Evolutionary conservation across 2,888 invertebrate species (phyloP).

Genomic region (Esperia sulphurella): DNA sequence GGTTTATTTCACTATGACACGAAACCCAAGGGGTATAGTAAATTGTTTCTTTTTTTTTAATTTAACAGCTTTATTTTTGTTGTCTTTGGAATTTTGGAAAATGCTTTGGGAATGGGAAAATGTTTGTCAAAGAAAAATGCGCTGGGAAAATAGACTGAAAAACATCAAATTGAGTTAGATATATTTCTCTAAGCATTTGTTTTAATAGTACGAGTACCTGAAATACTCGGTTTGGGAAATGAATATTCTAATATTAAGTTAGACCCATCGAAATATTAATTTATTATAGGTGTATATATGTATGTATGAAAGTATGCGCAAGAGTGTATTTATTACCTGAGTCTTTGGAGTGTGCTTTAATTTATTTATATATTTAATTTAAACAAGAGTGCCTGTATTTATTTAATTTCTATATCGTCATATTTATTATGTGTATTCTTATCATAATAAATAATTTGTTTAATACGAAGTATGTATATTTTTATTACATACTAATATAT

Average conservation of each 20-base stretch:
- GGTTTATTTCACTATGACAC: too few species aligned
- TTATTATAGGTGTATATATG: slow-evolving; percentile 28
- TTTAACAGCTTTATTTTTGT: too few species aligned
- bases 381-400: slow-evolving; percentile 12
- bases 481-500: slow-evolving; percentile 12
- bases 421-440: background rate
- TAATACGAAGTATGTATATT: slow-evolving; percentile 8
- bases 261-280: slow-evolving; percentile 9
- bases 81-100: too few species aligned
- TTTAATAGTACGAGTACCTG: slow-evolving; percentile 51
- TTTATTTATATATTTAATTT: slow-evolving; percentile 25
- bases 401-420: background rate
- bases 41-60: too few species aligned
- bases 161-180: slow-evolving; percentile 23
- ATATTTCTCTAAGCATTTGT: slow-evolving; percentile 30
- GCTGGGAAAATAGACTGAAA: slow-evolving; percentile 11
- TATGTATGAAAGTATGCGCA: slow-evolving; percentile 32
- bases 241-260: slow-evolving; percentile 6
- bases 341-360: slow-evolving; percentile 74
- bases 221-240: slow-evolving; percentile 37
- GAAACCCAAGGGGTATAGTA: too few species aligned
- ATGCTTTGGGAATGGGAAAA: too few species aligned
- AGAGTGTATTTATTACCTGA: slow-evolving; percentile 25
- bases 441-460: background rate
- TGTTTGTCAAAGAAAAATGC: too few species aligned